Evolutionary conservation across 2,113 vertebrate genomes (phyloP).

Genomic region (Chinchilla lanigera): DNA sequence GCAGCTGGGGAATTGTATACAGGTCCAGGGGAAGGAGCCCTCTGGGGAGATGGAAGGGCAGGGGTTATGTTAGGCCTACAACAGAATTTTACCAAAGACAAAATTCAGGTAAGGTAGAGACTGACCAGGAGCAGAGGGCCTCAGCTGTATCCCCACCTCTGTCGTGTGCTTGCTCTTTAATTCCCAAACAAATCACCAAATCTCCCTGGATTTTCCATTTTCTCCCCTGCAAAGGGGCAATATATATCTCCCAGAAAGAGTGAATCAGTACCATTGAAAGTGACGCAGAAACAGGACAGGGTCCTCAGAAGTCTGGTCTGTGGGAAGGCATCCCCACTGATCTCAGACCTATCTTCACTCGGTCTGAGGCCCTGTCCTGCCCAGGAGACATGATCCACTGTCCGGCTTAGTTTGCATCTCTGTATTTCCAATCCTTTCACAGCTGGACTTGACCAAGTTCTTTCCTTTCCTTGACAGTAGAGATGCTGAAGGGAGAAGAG

Average conservation of each 20-base stretch:
- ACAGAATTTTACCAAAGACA: neutral
- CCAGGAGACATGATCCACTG: rapidly evolving
- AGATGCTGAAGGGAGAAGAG: neutral
- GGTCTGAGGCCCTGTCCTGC: neutral
- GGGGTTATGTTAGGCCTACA: too few species aligned
- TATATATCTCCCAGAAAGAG: neutral
- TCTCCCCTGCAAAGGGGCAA: neutral
- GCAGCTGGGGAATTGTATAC: neutral
- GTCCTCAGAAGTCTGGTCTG: neutral
- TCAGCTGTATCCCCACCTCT: neutral
- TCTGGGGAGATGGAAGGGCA: neutral
- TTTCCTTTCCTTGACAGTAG: neutral
- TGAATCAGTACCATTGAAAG: neutral
- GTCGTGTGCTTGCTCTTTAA: neutral
- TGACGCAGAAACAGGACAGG: neutral
- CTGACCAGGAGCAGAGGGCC: neutral
- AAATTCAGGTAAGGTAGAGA: neutral
- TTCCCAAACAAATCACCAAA: neutral
- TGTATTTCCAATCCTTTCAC: neutral
- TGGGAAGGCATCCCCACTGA: neutral
- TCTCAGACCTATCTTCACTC: neutral
- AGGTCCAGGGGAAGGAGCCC: neutral
- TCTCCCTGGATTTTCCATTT: neutral
- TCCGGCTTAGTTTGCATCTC: neutral
- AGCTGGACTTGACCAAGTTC: neutral